Base-by-base conservation (phyloP, 2,113 vertebrate genomes). In the Amblyornis subalaris region DNA sequence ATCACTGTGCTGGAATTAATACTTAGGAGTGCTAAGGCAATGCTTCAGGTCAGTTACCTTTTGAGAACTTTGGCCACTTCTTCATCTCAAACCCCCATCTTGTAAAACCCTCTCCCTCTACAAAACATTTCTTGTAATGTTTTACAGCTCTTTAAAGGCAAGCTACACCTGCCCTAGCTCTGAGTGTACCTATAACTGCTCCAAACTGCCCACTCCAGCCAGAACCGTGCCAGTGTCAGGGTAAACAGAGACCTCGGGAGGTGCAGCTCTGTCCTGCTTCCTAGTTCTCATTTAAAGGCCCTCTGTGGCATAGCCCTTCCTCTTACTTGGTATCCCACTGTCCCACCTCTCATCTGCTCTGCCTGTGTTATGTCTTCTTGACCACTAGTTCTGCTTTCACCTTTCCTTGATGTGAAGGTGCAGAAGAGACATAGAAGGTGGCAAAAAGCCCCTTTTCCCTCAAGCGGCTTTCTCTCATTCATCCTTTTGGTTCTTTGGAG, bases 61-160 rank as follows among this genome's bases (percentile, higher is more conserved):
- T 82, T 69, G 54, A 82, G 58, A 92, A n/a, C 24, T 89, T 89
- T 42, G 50, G 48, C 23, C 45, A 54, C 38, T 79, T 47, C 51
- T 48, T 90, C 9, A 1, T 82, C 67, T 82, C 64, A 69, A 50
- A 66, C 38, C 21, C 35, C 57, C 67, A 80, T 67, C 82, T 64
- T 77, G 35, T 93, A 89, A 94, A 95, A 77, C 9, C 20, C 70
- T 50, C 51, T 82, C 11, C 33, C 54, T 70, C n/a, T 29, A 58
- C 80, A 73, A 72, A 94, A 74, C 12, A 10, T 66, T 77, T 83
- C 51, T 88, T 90, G 40, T 77, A 83, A 91, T 25, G 6, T 93
- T 93, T 95, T 67, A 85, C 40, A 88, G 55, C 31, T 72, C 71
- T 92, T 92, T 81, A 91, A 92, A 93, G 60, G 31, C 53, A 85